A percentile compares a stretch with the other conserved stretches of the same genome.
phyloP scores from a whole-genome alignment of 1,140 invertebrate species.

The Latrodectus geometricus region DNA sequence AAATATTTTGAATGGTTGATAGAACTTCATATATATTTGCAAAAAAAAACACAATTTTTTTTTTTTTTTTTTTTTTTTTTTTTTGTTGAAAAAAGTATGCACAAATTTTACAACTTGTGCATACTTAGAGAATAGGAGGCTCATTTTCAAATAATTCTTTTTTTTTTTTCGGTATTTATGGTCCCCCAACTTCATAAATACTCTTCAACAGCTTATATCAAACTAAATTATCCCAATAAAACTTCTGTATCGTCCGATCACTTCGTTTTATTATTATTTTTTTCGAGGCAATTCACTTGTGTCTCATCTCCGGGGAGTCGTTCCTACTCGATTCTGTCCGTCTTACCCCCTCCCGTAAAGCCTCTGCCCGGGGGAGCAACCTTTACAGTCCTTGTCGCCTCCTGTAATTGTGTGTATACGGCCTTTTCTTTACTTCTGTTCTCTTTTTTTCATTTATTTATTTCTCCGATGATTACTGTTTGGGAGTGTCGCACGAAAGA shows the following conservation, averaged over 20 bases:
- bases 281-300: slow-evolving; percentile 28
- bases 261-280: slow-evolving; percentile 9
- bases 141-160: no score
- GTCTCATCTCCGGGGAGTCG: slow-evolving; percentile 24
- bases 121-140: no score
- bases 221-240: slow-evolving; percentile 55
- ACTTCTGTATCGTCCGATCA: slow-evolving; percentile 21
- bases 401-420: slow-evolving; percentile 55
- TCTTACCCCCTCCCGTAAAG: slow-evolving; percentile 6
- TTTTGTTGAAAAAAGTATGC: no score
- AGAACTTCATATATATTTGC: no score
- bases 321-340: slow-evolving; percentile 27
- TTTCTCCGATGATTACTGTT: slow-evolving; percentile 39
- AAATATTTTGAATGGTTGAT: no score
- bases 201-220: slow-evolving; percentile 4
- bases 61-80: no score
- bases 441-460: neutral
- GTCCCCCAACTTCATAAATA: neutral
- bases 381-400: slow-evolving; percentile 31
- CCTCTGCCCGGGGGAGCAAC: slow-evolving; percentile 24
- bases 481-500: neutral
- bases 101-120: no score
- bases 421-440: neutral
- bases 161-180: neutral
- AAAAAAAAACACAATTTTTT: no score